These are phyloP conservation scores for Puffinus mauretanicus DNA, from an alignment of 2,113 vertebrate species.

Conservation along the genomic window DNA sequence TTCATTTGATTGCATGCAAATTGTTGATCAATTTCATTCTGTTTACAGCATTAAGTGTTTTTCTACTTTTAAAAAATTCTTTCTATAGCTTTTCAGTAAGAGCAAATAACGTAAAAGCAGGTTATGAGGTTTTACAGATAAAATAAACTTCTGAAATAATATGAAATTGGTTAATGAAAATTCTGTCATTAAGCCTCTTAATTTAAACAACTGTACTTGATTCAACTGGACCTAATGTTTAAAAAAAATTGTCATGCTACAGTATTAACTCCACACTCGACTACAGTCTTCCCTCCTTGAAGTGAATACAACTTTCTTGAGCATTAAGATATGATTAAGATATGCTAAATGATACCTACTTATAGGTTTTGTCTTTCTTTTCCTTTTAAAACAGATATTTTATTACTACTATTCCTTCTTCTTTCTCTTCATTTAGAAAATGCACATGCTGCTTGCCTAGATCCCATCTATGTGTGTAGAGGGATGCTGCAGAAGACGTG, in stretches of 20 bases:
- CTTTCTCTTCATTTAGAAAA: not conserved
- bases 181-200: slow-evolving; percentile 19
- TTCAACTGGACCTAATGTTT: not conserved
- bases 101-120: not conserved
- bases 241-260: not conserved
- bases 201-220: slow-evolving; percentile 5
- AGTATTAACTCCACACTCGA: not conserved
- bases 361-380: not conserved
- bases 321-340: not conserved
- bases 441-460: not conserved
- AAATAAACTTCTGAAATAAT: slow-evolving; percentile 19
- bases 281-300: not conserved
- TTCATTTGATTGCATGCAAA: not conserved
- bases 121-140: slow-evolving; percentile 12
- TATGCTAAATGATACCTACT: not conserved
- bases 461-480: not conserved
- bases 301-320: not conserved
- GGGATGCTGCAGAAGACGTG: not conserved
- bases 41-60: not conserved
- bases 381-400: not conserved
- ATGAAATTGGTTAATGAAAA: slow-evolving; percentile 40
- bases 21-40: not conserved
- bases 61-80: not conserved
- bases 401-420: not conserved
- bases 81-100: not conserved